Conservation (phyloP, 2,797 vertebrate species). For the Pipistrellus pygmaeus region DNA sequence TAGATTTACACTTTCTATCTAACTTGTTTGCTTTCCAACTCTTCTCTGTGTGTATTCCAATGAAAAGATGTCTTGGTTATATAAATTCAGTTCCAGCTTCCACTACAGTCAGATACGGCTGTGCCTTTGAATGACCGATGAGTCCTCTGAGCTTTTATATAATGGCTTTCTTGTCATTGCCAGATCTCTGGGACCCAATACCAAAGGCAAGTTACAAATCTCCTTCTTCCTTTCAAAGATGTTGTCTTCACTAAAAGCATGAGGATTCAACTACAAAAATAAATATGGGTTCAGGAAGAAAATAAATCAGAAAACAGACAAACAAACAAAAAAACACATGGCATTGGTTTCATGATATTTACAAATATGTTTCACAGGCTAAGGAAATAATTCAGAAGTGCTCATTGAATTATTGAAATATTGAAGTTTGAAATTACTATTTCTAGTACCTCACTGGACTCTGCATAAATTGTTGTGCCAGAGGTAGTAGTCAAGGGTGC, state of each 20-base stretch:
- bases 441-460: neutral
- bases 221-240: slow-evolving; percentile 1
- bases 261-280: neutral
- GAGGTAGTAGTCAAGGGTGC: neutral
- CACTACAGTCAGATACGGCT: neutral
- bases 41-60: neutral
- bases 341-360: neutral
- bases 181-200: neutral
- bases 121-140: neutral
- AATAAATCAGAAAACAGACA: slow-evolving; percentile 16
- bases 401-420: neutral
- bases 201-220: slow-evolving; percentile 11
- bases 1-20: neutral
- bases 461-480: neutral
- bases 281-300: neutral
- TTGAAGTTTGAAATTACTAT: neutral
- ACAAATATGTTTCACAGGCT: neutral
- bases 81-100: neutral
- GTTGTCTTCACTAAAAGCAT: neutral
- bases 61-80: neutral
- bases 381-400: neutral
- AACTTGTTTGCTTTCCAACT: neutral
- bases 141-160: neutral
- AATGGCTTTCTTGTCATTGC: neutral
- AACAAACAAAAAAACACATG: neutral